Evolutionary conservation across 1,140 invertebrate genomes (phyloP).

Genomic region (Bombus picipes): DNA sequence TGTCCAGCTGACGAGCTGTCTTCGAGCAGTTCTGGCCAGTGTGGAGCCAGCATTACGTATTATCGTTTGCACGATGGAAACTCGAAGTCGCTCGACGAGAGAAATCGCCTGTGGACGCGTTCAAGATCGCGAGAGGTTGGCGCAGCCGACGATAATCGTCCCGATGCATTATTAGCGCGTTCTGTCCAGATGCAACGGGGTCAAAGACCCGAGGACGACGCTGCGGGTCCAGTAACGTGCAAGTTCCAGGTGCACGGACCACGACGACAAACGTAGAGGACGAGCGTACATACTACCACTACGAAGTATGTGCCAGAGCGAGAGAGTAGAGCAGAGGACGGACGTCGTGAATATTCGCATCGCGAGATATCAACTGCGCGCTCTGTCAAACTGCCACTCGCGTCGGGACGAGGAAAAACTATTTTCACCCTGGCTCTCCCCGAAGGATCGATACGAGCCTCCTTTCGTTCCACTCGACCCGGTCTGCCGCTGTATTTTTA

Average conservation of each 20-base stretch:
- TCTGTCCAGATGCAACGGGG: constrained; percentile 46
- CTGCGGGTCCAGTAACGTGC: constrained; percentile 47
- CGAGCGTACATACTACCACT: background rate
- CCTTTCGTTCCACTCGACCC: constrained; percentile 18
- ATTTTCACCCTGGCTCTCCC: constrained; percentile 32
- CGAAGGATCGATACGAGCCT: constrained; percentile 36
- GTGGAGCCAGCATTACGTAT: background rate
- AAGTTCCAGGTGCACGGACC: constrained; percentile 53
- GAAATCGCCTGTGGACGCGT: background rate
- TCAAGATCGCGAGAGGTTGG: background rate
- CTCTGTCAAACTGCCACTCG: constrained; percentile 54
- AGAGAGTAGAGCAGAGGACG: background rate
- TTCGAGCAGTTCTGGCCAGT: background rate
- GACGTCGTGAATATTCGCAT: constrained; percentile 58
- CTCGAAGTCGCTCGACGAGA: background rate
- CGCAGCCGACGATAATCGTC: constrained; percentile 1
- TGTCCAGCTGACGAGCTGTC: background rate
- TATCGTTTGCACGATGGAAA: background rate
- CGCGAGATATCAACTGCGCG: constrained; percentile 51
- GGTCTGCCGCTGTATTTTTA: constrained; percentile 39
- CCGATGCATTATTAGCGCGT: constrained; percentile 40
- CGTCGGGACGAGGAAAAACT: constrained; percentile 44
- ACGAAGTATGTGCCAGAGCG: too few relatives aligned
- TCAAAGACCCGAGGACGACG: constrained; percentile 58
- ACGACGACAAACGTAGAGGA: background rate